These are phyloP conservation scores for Holothuria scabra DNA, from an alignment of 53 echinoderm and acorn worm genomes.

Conservation along the genomic window DNA sequence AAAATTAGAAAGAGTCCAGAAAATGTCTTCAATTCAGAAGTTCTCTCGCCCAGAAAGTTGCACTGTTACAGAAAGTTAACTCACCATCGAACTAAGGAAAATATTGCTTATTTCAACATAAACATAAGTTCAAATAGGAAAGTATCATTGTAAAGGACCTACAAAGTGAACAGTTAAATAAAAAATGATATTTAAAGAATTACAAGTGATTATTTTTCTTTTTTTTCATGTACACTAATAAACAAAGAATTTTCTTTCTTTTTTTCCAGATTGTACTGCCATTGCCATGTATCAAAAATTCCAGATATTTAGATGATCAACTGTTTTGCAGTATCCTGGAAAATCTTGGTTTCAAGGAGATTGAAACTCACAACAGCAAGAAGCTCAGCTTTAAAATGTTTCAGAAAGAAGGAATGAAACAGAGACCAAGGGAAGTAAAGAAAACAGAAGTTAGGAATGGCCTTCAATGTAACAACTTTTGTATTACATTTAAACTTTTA, in stretches of 20 bases:
- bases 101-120: too few relatives aligned
- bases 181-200: too few relatives aligned
- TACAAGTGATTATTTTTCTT: too few relatives aligned
- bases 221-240: too few relatives aligned
- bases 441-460: constrained; percentile 73
- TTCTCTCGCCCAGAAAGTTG: too few relatives aligned
- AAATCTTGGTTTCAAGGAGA: constrained; percentile 70
- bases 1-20: too few relatives aligned
- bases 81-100: too few relatives aligned
- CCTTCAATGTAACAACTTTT: constrained; percentile 82
- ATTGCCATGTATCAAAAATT: constrained; percentile 81
- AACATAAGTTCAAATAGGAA: too few relatives aligned
- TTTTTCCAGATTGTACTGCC: constrained; percentile 75
- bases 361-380: constrained; percentile 70
- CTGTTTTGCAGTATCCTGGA: constrained; percentile 72
- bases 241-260: neutral
- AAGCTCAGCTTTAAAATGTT: constrained; percentile 89
- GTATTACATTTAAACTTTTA: constrained; percentile 60
- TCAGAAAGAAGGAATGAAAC: constrained; percentile 42
- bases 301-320: constrained; percentile 76
- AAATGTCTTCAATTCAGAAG: too few relatives aligned
- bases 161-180: too few relatives aligned
- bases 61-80: too few relatives aligned
- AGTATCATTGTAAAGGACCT: too few relatives aligned
- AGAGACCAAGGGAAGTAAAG: constrained; percentile 29